These are phyloP conservation scores for Calameuta idolon DNA, from an alignment of 2,888 invertebrate species.

Conservation along the genomic window DNA sequence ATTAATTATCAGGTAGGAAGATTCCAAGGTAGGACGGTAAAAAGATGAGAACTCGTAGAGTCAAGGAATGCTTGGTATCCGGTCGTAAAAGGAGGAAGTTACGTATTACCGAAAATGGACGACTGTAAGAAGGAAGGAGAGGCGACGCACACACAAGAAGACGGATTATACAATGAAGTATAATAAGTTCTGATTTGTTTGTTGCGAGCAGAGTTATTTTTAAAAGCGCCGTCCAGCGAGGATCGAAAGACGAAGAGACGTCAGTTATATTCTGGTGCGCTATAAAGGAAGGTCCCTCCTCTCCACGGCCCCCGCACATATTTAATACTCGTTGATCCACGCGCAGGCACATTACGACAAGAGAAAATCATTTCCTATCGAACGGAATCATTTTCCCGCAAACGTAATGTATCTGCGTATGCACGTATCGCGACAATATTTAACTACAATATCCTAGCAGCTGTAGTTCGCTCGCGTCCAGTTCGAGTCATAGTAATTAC, in stretches of 20 bases:
- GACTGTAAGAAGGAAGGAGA: constrained; percentile 29
- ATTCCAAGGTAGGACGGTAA: background rate
- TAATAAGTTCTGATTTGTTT: constrained; percentile 12
- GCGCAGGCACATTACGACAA: constrained; percentile 11
- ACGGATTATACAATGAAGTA: constrained; percentile 25
- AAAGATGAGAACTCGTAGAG: background rate
- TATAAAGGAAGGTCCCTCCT: constrained; percentile 62
- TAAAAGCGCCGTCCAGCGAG: constrained; percentile 1
- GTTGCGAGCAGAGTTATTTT: constrained; percentile 1
- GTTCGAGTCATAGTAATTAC: background rate
- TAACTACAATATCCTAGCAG: constrained; percentile 48
- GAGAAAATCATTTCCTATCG: constrained; percentile 4
- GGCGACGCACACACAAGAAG: constrained; percentile 35
- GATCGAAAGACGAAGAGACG: constrained; percentile 18
- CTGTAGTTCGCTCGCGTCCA: constrained; percentile 27
- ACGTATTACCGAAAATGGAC: background rate
- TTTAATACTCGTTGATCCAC: constrained; percentile 57
- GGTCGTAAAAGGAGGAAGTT: background rate
- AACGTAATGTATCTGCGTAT: background rate
- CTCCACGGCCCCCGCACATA: constrained; percentile 66
- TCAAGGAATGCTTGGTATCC: background rate
- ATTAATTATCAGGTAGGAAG: background rate
- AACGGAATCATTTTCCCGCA: background rate
- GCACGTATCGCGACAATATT: constrained; percentile 19
- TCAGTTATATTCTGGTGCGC: constrained; percentile 25